phyloP scores from a whole-genome alignment of 2,113 vertebrate species.

The Thalassoma bifasciatum region DNA sequence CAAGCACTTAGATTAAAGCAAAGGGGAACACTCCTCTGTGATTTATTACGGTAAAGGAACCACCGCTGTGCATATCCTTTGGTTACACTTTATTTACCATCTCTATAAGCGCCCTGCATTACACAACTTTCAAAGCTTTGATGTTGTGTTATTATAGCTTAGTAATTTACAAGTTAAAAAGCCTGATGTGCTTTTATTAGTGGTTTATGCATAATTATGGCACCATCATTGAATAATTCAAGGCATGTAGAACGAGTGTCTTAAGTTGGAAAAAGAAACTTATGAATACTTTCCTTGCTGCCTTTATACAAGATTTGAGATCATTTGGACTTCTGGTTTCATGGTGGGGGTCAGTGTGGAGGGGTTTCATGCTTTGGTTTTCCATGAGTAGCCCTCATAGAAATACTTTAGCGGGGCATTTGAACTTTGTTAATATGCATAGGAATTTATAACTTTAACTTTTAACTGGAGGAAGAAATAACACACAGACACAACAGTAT shows the following conservation, averaged over 20 bases:
- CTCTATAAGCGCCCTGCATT: not conserved
- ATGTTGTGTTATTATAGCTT: conserved; percentile 29
- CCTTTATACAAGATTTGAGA: not conserved
- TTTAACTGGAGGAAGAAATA: not conserved
- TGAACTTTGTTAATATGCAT: too few relatives aligned
- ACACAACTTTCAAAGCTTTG: conserved; percentile 12
- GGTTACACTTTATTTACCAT: not conserved
- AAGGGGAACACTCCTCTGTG: not conserved
- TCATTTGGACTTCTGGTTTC: not conserved
- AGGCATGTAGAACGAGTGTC: not conserved
- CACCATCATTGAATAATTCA: not conserved
- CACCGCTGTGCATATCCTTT: not conserved
- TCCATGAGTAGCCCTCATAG: conserved; percentile 13
- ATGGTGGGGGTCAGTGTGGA: not conserved
- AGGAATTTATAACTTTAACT: not conserved
- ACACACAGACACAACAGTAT: not conserved
- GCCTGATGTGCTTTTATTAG: not conserved
- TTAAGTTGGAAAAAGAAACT: not conserved
- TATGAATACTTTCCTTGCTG: not conserved
- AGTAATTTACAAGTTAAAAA: not conserved
- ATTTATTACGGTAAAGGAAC: not conserved
- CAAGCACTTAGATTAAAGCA: not conserved
- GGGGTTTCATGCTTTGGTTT: conserved; percentile 1
- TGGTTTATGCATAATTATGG: not conserved
- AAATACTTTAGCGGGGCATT: not conserved